Base-by-base conservation (phyloP, 1,140 invertebrate genomes). In the Drosophila tani region DNA sequence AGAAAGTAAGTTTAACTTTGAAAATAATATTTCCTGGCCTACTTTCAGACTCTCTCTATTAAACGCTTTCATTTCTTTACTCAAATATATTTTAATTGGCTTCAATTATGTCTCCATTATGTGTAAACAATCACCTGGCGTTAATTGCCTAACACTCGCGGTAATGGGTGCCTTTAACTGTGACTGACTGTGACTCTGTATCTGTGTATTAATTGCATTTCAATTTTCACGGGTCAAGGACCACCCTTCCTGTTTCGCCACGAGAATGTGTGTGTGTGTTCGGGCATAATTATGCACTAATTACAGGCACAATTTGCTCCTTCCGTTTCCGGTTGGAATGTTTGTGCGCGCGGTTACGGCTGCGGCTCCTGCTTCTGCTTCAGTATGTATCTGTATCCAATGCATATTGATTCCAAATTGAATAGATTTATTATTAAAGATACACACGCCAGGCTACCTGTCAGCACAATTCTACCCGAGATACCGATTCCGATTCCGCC, bases 271-370 rank as follows among this genome's bases (percentile, higher is more conserved):
- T 27, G 41, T 17, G 8, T 40, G 17, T 32, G 55, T n/a, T 21
- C 50, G 49, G 74, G 67, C 67, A 84, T 84, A 84, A 84, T 84
- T 84, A 84, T 65, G 60, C 50, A 63, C 82, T 81, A 81, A 84
- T 85, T 84, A 75, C 59, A 51, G 47, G 82, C 78, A 65, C 73
- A 78, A 80, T 85, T 84, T 78, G 76, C 50, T 77, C 63, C 75
- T 81, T 74, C 75, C 82, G 75, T 65, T 66, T 64, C 70, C 78
- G 78, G 60, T n/a, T 32, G 12, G 12, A 60, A 45, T 50, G 35
- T 38, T 75, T 62, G 46, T 59, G 40, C 50, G 40, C 50, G 24
- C 43, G 50, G 12, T 38, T 51, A 67, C 8, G 32, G 9, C 41
- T 56, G 64, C 32, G 49, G 41, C 50, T 29, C n/a, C 35, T 17